Conservation (phyloP, 1,140 invertebrate species). For the Panagrolaimus sp. region DNA sequence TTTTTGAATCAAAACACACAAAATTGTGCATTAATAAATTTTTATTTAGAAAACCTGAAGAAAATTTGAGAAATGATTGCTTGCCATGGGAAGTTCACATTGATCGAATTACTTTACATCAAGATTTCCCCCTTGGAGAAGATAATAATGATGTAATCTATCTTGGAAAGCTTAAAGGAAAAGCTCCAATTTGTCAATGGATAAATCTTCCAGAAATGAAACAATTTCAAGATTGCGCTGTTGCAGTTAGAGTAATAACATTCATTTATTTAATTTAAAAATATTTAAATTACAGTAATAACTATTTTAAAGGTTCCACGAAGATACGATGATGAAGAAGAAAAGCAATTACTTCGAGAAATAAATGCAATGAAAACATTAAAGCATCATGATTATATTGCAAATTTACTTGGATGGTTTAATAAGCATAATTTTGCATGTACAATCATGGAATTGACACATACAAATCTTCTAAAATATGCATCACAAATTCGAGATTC, state of each 20-base stretch:
- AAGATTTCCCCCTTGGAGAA: constrained; percentile 35
- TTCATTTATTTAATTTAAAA: too few relatives aligned
- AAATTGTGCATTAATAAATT: not conserved
- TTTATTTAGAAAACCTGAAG: constrained; percentile 28
- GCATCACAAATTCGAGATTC: constrained; percentile 34
- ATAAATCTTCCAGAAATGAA: constrained; percentile 38
- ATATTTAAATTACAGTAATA: too few relatives aligned
- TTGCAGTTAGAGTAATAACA: constrained; percentile 32
- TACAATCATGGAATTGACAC: constrained; percentile 35
- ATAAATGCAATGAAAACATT: constrained; percentile 36
- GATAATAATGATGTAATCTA: constrained; percentile 36
- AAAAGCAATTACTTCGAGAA: constrained; percentile 33
- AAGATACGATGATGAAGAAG: constrained; percentile 37
- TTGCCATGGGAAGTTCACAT: constrained; percentile 40
- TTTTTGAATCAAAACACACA: not conserved
- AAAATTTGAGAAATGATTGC: constrained; percentile 22
- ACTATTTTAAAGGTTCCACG: constrained; percentile 14
- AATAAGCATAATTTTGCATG: constrained; percentile 36
- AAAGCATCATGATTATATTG: constrained; percentile 35
- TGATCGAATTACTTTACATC: constrained; percentile 34
- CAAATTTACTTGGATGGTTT: constrained; percentile 36
- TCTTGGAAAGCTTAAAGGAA: constrained; percentile 39
- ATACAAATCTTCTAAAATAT: constrained; percentile 38
- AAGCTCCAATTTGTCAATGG: constrained; percentile 39
- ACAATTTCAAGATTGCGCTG: constrained; percentile 41